Evolutionary conservation across 1,140 invertebrate genomes (phyloP).

Genomic region (Dreissena rostriformis): DNA sequence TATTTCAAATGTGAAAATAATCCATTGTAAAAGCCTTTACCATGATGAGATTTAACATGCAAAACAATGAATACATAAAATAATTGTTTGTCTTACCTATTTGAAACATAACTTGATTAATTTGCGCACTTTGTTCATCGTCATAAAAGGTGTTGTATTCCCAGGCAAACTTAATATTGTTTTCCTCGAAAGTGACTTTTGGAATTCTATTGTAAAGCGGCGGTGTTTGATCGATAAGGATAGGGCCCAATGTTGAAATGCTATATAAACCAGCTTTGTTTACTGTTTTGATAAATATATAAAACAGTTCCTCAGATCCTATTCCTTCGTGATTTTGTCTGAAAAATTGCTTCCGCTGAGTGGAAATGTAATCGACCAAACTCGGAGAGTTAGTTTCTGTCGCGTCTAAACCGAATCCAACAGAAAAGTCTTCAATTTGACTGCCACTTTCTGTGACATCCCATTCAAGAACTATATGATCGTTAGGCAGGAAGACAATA

Average conservation of each 20-base stretch:
- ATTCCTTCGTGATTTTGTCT: slow-evolving; percentile 52
- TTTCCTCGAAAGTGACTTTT: slow-evolving; percentile 4
- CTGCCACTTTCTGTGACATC: slow-evolving; percentile 32
- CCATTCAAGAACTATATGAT: slow-evolving; percentile 51
- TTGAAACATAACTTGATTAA: slow-evolving; percentile 47
- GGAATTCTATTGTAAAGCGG: slow-evolving; percentile 43
- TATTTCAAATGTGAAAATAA: slow-evolving; percentile 6
- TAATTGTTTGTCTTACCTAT: slow-evolving; percentile 52
- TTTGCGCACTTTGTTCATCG: slow-evolving; percentile 48
- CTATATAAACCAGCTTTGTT: slow-evolving; percentile 62
- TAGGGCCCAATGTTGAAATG: slow-evolving; percentile 52
- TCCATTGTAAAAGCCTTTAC: neutral
- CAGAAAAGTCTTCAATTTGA: slow-evolving; percentile 51
- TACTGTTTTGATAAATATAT: slow-evolving; percentile 52
- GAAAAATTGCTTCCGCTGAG: slow-evolving; percentile 37
- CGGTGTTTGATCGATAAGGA: slow-evolving; percentile 65
- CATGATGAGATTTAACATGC: neutral
- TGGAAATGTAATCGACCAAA: slow-evolving; percentile 42
- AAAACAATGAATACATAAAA: neutral
- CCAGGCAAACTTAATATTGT: slow-evolving; percentile 56
- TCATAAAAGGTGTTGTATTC: slow-evolving; percentile 54
- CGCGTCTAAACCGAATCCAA: slow-evolving; percentile 45
- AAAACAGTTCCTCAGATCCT: slow-evolving; percentile 53
- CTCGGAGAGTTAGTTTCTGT: neutral
- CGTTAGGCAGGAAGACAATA: slow-evolving; percentile 55